Conservation (phyloP, 2,797 vertebrate species). For the Eulemur coronatus region DNA sequence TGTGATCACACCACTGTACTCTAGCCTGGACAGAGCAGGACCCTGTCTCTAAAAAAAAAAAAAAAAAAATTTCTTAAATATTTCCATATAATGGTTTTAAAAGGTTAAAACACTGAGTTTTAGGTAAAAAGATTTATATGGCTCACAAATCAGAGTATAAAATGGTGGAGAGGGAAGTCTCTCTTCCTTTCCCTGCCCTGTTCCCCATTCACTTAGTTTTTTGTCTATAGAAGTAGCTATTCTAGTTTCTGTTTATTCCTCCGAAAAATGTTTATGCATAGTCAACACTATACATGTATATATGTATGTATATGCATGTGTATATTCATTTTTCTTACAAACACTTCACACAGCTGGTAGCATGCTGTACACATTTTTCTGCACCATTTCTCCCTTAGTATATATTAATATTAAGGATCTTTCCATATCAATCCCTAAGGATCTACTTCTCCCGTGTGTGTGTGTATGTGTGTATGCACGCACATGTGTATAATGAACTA, state of each 20-base stretch:
- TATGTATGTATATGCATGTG: neutral
- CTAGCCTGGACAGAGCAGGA: too few species aligned
- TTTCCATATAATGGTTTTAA: neutral
- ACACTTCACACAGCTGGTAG: neutral
- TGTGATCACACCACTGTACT: neutral
- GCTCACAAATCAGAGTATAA: neutral
- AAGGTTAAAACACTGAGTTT: neutral
- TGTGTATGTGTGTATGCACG: neutral
- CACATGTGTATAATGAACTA: neutral
- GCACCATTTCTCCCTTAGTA: neutral
- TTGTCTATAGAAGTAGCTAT: neutral
- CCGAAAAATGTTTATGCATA: conserved; percentile 3
- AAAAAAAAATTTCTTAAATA: neutral
- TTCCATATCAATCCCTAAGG: neutral
- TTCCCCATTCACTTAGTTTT: neutral
- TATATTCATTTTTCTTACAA: neutral
- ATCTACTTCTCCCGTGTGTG: neutral
- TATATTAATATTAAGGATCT: neutral
- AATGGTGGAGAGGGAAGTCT: neutral
- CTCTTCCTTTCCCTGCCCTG: neutral
- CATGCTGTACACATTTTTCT: neutral
- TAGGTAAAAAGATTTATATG: neutral
- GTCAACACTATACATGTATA: neutral
- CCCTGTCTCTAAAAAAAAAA: too few species aligned
- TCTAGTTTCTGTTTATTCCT: neutral